These are phyloP conservation scores for Sabellastarte sp. DNA, from an alignment of 2,888 invertebrate species.

Conservation along the genomic window DNA sequence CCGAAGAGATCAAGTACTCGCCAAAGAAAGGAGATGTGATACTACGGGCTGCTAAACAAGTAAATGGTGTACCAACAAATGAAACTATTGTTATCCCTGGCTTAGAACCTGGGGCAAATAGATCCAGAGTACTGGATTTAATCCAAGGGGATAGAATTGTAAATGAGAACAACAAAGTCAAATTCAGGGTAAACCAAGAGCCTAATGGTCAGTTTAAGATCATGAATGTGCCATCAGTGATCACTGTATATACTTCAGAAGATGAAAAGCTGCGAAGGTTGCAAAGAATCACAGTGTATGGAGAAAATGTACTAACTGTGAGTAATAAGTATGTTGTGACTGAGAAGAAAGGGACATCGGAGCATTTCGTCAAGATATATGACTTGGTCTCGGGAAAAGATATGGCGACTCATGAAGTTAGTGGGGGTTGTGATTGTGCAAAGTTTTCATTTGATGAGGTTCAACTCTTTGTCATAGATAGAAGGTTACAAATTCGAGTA, in stretches of 20 bases:
- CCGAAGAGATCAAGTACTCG: neutral
- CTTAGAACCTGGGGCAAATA: neutral
- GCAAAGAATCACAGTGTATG: neutral
- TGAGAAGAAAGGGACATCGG: neutral
- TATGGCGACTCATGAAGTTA: neutral
- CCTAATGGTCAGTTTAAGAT: neutral
- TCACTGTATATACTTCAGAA: neutral
- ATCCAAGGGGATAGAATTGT: neutral
- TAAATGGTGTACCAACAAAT: neutral
- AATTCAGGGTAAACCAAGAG: neutral
- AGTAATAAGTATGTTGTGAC: neutral
- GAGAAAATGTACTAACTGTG: neutral
- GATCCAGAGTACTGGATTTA: neutral
- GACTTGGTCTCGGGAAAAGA: neutral
- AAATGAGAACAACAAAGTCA: conserved; percentile 2
- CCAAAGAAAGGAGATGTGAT: neutral
- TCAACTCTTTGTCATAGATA: neutral
- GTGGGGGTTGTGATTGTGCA: neutral
- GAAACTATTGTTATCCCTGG: neutral
- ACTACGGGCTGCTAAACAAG: neutral
- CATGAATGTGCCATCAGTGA: neutral
- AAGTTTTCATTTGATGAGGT: neutral
- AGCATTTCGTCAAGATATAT: neutral
- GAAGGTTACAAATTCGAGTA: neutral
- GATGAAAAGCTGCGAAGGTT: neutral